Evolutionary conservation across 2,113 vertebrate species (phyloP), one percentile per base, ranked within the genome.

Genomic region (Gasterosteus aculeatus): DNA sequence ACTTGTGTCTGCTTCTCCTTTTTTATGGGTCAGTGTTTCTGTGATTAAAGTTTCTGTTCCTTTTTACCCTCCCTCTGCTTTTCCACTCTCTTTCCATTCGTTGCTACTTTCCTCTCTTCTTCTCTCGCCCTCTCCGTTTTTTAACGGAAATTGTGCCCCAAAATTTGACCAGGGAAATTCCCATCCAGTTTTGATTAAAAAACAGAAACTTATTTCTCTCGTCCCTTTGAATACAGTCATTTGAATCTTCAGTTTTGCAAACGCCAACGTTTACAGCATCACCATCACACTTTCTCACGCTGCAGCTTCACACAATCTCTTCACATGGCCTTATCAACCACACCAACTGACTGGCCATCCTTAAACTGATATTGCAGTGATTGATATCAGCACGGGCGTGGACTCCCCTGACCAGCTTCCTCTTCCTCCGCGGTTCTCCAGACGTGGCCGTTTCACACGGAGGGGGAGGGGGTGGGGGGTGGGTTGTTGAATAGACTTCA

Each of bases 1-100:
- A 91, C 91, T 91, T 94, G 85, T 92, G 92, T 94, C 91, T 92
- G 92, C 83, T 87, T 91, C 85, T 84, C 58, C 83, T 83, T 85
- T 85, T 93, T 93, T 93, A 92, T 91, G 88, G 88, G 93, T 92
- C 89, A 91, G 79, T 92, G 86, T 93, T 93, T 92, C 91, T 92
- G 90, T 92, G 91, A 94, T 93, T 93, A 93, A 92, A 93, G 75
- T 83, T 85, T 83, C 56, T 86, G 75, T 80, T 71, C 66, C 74
- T 49, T 71, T 81, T 65, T 65, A 75, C 75, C 80, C 81, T 86
- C 78, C 69, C 82, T 86, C 78, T 78, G 73, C 76, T 77, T 81
- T 88, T 87, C 59, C 65, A 82, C 74, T 83, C 74, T 87, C 78
- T 91, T 93, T 93, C 90, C 90, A 89, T 88, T 90, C 89, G 90